A percentile compares a stretch with the other conserved stretches of the same genome.
These are phyloP conservation scores for Neodontobutis hainanensis DNA, from an alignment of 2,113 vertebrate genomes.

Conservation along the genomic window DNA sequence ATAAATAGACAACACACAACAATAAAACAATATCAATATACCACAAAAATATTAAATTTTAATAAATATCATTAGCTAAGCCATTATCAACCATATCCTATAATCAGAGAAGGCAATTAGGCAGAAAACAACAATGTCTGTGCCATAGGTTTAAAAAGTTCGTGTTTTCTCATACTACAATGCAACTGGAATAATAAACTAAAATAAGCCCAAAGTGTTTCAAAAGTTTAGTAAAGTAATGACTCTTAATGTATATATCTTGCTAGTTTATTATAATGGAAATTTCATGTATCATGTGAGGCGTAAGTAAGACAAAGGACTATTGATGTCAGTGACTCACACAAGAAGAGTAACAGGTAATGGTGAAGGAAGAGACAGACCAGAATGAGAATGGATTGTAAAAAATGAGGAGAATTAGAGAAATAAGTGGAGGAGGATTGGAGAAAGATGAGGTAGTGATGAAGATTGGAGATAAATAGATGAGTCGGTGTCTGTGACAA, in stretches of 20 bases:
- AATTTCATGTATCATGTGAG: constrained; percentile 14
- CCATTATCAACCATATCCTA: no score
- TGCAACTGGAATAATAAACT: no score
- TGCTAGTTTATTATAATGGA: constrained; percentile 19
- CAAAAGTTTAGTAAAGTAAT: no score
- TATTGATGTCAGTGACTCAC: constrained; percentile 45
- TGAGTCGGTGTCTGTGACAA: constrained; percentile 15
- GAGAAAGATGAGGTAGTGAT: constrained; percentile 41
- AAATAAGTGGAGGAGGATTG: constrained; percentile 22
- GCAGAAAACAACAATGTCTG: no score
- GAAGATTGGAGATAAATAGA: constrained; percentile 32
- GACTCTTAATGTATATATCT: constrained; percentile 19
- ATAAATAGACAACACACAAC: no score
- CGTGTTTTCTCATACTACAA: no score
- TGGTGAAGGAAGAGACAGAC: constrained; percentile 27
- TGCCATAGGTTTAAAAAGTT: no score
- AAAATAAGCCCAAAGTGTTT: no score
- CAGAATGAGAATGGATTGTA: constrained; percentile 30
- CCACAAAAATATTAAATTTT: no score
- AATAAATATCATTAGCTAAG: no score
- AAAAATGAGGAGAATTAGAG: constrained; percentile 27
- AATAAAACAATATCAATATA: no score
- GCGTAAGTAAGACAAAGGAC: constrained; percentile 32
- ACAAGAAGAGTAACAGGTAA: constrained; percentile 7
- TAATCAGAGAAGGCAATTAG: no score